Conservation (phyloP, 2,113 vertebrate species). For the Dasyornis broadbenti region DNA sequence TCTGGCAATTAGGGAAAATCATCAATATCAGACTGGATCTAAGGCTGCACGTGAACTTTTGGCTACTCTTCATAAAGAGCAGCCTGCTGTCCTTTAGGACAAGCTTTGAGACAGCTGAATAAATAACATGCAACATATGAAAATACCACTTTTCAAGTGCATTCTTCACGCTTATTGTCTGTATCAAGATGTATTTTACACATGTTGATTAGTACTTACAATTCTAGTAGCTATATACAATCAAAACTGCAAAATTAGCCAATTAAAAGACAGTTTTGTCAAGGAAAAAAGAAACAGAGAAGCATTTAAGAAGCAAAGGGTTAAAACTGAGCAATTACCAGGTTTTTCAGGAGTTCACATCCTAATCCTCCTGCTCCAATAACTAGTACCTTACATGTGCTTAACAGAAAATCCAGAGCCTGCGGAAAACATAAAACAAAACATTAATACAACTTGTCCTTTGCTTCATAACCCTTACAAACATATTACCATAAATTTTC, state of each 20-base stretch:
- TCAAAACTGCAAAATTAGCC: not conserved
- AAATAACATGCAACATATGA: not conserved
- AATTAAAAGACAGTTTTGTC: not conserved
- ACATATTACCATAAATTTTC: not conserved
- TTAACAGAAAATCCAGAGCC: constrained; percentile 90
- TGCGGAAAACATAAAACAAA: constrained; percentile 67
- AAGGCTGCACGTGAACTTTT: not conserved
- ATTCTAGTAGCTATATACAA: not conserved
- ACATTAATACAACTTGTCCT: constrained; percentile 35
- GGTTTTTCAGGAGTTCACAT: constrained; percentile 95
- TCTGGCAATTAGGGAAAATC: not conserved
- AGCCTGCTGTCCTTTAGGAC: not conserved
- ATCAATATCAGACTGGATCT: not conserved
- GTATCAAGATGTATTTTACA: not conserved
- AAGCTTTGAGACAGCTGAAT: not conserved
- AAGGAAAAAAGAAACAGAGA: not conserved
- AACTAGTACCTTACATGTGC: constrained; percentile 92
- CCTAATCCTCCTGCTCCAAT: constrained; percentile 95
- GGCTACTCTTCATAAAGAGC: not conserved
- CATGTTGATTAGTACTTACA: not conserved
- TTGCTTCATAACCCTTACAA: not conserved
- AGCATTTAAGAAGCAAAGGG: not conserved
- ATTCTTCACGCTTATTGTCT: not conserved
- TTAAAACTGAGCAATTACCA: constrained; percentile 78
- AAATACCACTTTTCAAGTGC: not conserved